A percentile compares a stretch with the other conserved stretches of the same genome.
These are phyloP conservation scores for Gymnogyps californianus DNA, from an alignment of 2,113 vertebrate species.

Conservation along the genomic window DNA sequence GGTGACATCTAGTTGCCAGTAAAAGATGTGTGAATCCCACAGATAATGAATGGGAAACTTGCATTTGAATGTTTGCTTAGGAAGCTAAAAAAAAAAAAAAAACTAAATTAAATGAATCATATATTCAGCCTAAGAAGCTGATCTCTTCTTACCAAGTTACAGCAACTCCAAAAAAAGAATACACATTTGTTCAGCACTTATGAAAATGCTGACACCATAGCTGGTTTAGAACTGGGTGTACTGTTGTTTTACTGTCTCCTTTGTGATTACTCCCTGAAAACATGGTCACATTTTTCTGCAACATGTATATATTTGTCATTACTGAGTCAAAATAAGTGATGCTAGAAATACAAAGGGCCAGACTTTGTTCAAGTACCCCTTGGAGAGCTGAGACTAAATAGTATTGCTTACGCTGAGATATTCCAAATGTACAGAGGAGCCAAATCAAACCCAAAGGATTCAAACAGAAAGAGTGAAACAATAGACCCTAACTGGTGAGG, in stretches of 20 bases:
- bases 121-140: neutral
- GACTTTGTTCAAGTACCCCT: neutral
- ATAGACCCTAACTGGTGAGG: neutral
- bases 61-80: neutral
- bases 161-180: neutral
- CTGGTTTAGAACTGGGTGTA: neutral
- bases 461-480: neutral
- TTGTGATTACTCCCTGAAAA: neutral
- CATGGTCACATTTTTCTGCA: neutral
- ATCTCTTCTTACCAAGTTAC: neutral
- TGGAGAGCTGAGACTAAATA: neutral
- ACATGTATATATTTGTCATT: neutral
- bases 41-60: neutral
- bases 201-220: neutral
- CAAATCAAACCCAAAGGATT: neutral
- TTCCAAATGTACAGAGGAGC: neutral
- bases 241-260: neutral
- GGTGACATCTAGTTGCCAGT: conserved; percentile 56
- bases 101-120: neutral
- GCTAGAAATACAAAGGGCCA: neutral
- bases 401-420: neutral
- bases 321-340: neutral
- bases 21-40: neutral
- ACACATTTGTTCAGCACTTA: neutral
- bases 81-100: neutral